Evolutionary conservation across 2,113 vertebrate species (phyloP), one percentile per base, ranked within the genome.

Genomic region (Otus sunia): DNA sequence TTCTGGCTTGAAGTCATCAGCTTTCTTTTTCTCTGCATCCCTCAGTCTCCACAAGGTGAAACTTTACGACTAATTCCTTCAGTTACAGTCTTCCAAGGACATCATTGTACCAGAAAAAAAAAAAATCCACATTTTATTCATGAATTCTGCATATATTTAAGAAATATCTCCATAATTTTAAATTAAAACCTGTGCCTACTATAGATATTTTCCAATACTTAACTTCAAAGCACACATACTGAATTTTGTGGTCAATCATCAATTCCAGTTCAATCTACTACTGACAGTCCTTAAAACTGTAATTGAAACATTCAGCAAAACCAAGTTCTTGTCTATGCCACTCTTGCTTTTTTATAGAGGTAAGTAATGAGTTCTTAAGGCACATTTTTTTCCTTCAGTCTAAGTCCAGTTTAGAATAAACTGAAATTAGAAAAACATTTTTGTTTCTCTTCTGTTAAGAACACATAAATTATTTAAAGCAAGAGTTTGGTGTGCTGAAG

Each of bases 101-200:
- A 49, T 50, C 88, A 73, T 58, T 86, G 75, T 88, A 86, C 53
- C 88, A 94, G 78, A 96, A 95, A 94, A 92, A 88, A 92, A 88
- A 75, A 87, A 75, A 87, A 90, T 86, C 64, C 77, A 75, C 66
- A 41, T 80, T 88, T 92, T 91, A 93, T 93, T 93, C 39, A 92
- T 90, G 66, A 92, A 86, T 97, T 95, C 67, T 90, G 74, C 55
- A 90, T 92, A 49, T 92, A 87, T 83, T 96, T 90, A 92, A 91
- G 50, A 94, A 88, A 52, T 73, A 88, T 58, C 71, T 93, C 69
- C 81, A 73, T 86, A 91, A 95, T 90, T 96, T 96, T 53, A 90
- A 94, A 90, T 76, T 68, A 76, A 94, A 96, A 85, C 5, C 4
- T 82, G 30, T 52, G 25, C 69, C 62, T 62, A 64, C n/a, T 36